These are phyloP conservation scores for Turnix velox DNA, from an alignment of 2,113 vertebrate species.

Conservation along the genomic window DNA sequence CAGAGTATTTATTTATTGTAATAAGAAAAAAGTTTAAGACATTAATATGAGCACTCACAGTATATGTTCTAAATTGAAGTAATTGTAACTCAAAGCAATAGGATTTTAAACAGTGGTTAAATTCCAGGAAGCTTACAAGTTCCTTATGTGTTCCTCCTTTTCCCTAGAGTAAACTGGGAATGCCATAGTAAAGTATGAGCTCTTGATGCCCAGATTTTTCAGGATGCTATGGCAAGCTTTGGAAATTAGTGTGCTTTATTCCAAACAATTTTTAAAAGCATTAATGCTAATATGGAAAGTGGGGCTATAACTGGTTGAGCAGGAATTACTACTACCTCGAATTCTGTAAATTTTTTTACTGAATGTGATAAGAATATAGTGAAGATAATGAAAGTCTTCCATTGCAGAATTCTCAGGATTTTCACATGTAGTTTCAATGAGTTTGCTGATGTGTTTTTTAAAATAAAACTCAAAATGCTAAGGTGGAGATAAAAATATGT, in stretches of 20 bases:
- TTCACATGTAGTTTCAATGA: not conserved
- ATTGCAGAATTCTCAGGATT: not conserved
- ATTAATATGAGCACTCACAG: not conserved
- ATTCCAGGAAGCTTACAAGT: not conserved
- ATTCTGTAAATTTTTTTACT: not conserved
- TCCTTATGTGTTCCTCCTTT: not conserved
- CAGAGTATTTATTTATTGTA: not conserved
- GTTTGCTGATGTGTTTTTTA: not conserved
- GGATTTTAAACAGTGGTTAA: not conserved
- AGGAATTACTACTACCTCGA: not conserved
- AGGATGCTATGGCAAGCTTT: not conserved
- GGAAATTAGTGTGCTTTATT: not conserved
- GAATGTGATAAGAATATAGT: not conserved
- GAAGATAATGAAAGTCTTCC: not conserved
- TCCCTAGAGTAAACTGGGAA: not conserved
- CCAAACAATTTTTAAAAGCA: not conserved
- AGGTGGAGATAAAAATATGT: not conserved
- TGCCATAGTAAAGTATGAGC: fast-evolving
- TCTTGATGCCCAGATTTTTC: not conserved
- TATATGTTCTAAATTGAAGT: not conserved
- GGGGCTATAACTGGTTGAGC: not conserved
- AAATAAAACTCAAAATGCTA: not conserved
- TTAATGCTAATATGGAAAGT: not conserved
- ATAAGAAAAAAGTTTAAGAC: not conserved
- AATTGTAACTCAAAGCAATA: not conserved